These are phyloP conservation scores for Thunnus thynnus DNA, from an alignment of 2,113 vertebrate genomes.

Conservation along the genomic window DNA sequence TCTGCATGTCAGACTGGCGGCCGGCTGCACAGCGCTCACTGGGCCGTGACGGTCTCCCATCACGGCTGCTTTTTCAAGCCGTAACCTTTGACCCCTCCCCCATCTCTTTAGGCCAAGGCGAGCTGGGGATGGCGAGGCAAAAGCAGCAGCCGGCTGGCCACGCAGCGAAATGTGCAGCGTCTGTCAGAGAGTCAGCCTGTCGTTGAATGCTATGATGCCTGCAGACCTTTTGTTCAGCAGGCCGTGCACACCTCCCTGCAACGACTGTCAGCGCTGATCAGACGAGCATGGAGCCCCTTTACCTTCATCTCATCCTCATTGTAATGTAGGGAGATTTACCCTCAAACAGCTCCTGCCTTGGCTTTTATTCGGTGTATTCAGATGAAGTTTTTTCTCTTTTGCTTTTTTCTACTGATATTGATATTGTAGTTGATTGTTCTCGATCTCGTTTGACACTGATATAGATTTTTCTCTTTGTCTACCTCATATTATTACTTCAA, in stretches of 20 bases:
- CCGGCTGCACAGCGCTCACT: constrained; percentile 78
- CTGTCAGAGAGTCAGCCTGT: constrained; percentile 86
- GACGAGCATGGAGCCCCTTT: constrained; percentile 80
- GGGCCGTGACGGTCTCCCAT: constrained; percentile 92
- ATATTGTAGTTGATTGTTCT: too few species aligned
- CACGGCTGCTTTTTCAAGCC: constrained; percentile 86
- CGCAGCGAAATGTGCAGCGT: constrained; percentile 76
- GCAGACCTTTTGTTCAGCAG: constrained; percentile 86
- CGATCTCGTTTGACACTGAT: too few species aligned
- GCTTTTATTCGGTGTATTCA: constrained; percentile 51
- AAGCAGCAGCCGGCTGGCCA: constrained; percentile 81
- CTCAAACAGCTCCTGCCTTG: constrained; percentile 33
- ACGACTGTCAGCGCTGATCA: constrained; percentile 85
- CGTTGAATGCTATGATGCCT: constrained; percentile 84
- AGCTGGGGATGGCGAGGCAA: constrained; percentile 76
- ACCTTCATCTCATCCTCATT: constrained; percentile 50
- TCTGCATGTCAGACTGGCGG: constrained; percentile 85
- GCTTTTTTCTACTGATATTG: too few species aligned
- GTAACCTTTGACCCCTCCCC: constrained; percentile 90
- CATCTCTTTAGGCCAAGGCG: constrained; percentile 78
- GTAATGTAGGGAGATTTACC: constrained; percentile 80
- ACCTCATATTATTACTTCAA: too few species aligned
- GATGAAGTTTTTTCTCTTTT: too few species aligned
- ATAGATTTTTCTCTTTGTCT: too few species aligned
- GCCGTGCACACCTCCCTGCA: constrained; percentile 78